These are phyloP conservation scores for Hirudinaria manillensis DNA, from an alignment of 2,888 invertebrate genomes.

Conservation along the genomic window DNA sequence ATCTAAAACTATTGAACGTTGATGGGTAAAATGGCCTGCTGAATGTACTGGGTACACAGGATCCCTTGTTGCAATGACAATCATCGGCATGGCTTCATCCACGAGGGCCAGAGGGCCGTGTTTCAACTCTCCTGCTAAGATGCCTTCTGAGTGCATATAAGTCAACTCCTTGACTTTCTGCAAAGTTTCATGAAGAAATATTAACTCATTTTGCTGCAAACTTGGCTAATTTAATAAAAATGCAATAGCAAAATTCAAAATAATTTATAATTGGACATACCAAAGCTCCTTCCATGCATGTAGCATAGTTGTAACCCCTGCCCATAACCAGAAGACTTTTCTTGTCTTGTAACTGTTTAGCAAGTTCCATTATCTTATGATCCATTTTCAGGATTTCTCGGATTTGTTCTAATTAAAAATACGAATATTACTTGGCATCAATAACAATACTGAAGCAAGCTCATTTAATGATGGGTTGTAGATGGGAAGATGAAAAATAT, in stretches of 20 bases:
- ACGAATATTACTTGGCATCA: not conserved
- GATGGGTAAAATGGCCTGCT: too few relatives aligned
- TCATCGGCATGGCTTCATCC: slow-evolving; percentile 92
- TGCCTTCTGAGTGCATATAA: slow-evolving; percentile 89
- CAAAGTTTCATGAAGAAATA: slow-evolving; percentile 41
- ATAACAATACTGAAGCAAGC: not conserved
- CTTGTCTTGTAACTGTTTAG: slow-evolving; percentile 82
- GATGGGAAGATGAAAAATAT: not conserved
- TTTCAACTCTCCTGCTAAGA: slow-evolving; percentile 96
- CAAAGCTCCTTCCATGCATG: slow-evolving; percentile 83
- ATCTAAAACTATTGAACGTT: too few relatives aligned
- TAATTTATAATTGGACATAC: slow-evolving; percentile 38
- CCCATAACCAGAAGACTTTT: slow-evolving; percentile 96
- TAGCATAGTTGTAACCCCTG: slow-evolving; percentile 95
- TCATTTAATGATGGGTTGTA: not conserved
- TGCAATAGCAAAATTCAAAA: too few relatives aligned
- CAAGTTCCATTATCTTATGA: slow-evolving; percentile 74
- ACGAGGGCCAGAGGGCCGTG: slow-evolving; percentile 96
- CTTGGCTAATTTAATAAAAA: too few relatives aligned
- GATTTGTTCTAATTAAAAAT: slow-evolving; percentile 65
- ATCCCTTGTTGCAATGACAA: slow-evolving; percentile 95
- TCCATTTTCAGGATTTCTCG: slow-evolving; percentile 82
- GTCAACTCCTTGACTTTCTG: slow-evolving; percentile 97
- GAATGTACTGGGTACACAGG: slow-evolving; percentile 71
- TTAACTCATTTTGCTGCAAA: not conserved